Evolutionary conservation across 2,797 vertebrate genomes (phyloP), one percentile per base, ranked within the genome.

Genomic region (Sandelia bainsii): DNA sequence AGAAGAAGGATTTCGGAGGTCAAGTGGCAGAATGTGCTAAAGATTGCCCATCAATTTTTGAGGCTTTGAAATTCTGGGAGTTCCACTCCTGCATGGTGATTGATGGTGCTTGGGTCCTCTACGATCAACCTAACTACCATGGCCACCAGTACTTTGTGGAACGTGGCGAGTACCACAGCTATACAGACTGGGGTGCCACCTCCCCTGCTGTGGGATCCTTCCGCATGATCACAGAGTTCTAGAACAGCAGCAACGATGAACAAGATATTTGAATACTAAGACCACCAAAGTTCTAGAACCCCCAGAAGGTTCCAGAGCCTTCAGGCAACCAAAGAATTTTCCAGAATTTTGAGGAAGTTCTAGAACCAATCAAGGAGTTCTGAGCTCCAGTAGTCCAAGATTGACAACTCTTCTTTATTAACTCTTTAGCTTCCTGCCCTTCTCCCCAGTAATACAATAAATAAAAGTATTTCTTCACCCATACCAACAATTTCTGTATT

Each of bases 121-220:
- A 87, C 8, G 88, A 91, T 70, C 88, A 85, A 72, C 86, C 87
- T 17, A 77, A 82, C 78, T 90, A 90, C 69, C 72, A 57, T 0
- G 89, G 90, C 5, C 88, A 72, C 37, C 90, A 91, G 86, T 87
- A 90, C 84, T 89, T 91, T 71, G 72, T 93, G 79, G 87, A 90
- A 11, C 76, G 79, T 8, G 88, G 91, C 34, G 87, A 92, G 72
- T 92, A 91, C 81, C 84, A 50, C 69, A 84, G 40, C 71, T 87
- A 80, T 22, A 80, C 76, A 1, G 88, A 89, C 77, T 89, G 90
- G 89, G 91, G 88, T 0, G 90, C 91, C 49, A 48, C 65, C 48
- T 82, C 83, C 34, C 82, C 89, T 9, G 49, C 65, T 11, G 80
- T 80, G 3, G 89, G 89, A 19, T 93, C 91, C 27, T 82, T 92